These are phyloP conservation scores for Centroberyx gerrardi DNA, from an alignment of 2,797 vertebrate genomes.

Conservation along the genomic window DNA sequence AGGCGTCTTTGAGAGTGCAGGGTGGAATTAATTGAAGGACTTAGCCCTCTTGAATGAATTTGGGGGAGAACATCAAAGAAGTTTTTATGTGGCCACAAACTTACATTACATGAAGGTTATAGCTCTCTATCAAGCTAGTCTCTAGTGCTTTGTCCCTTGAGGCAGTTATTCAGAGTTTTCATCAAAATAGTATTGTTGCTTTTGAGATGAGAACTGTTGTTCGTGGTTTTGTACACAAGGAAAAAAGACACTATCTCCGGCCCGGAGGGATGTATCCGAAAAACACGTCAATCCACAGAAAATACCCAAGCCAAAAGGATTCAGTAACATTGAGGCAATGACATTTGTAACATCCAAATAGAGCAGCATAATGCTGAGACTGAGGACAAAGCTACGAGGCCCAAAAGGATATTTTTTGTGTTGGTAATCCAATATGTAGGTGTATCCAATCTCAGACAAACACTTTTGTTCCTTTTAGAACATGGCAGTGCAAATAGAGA, in stretches of 20 bases:
- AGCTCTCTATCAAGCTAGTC: constrained; percentile 11
- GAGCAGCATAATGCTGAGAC: constrained; percentile 13
- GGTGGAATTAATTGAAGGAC: constrained; percentile 79
- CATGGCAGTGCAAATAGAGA: constrained; percentile 68
- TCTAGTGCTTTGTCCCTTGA: constrained; percentile 27
- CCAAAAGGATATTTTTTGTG: constrained; percentile 51
- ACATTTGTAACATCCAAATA: constrained; percentile 29
- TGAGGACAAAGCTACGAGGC: neutral
- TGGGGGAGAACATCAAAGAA: constrained; percentile 52
- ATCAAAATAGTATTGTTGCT: constrained; percentile 40
- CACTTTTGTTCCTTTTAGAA: constrained; percentile 62
- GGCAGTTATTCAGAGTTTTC: constrained; percentile 40
- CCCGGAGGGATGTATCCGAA: constrained; percentile 31
- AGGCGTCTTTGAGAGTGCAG: constrained; percentile 63
- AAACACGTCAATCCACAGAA: constrained; percentile 39
- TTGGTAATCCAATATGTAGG: constrained; percentile 56
- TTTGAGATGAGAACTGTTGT: constrained; percentile 44
- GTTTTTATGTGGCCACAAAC: constrained; percentile 45
- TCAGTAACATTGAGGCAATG: constrained; percentile 40
- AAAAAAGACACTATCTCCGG: constrained; percentile 34
- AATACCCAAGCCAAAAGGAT: constrained; percentile 32
- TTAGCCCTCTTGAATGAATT: constrained; percentile 58
- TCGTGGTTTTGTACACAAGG: constrained; percentile 16
- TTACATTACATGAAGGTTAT: constrained; percentile 43
- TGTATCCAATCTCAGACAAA: constrained; percentile 62